Base-by-base conservation (phyloP, 2,797 vertebrate species). In the Amniataba percoides region DNA sequence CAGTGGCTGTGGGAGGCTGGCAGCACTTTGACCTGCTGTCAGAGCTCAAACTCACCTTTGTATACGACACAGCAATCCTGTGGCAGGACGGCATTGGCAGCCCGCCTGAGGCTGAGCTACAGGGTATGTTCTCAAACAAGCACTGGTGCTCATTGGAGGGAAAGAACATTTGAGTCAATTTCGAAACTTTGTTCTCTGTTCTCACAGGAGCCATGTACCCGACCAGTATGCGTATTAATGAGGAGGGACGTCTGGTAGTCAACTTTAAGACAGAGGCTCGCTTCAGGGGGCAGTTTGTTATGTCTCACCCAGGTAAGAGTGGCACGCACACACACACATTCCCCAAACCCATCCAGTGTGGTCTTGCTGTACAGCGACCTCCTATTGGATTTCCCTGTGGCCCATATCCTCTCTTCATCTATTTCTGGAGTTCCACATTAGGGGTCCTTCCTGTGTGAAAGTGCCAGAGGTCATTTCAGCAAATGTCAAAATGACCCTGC, bases 1-100 rank as follows among this genome's bases (percentile, higher is more conserved):
- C 95, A 1, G 95, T 95, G 77, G 95, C 94, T 0, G 87, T 90
- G 36, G 96, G 96, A 15, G 95, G 94, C 77, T 96, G 95, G 96
- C 96, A 96, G 87, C 96, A 96, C 91, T 97, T 97, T 74, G 96
- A 97, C 89, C 89, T 97, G 85, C 95, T 94, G 85, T 96, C 95
- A 0, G 96, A 97, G 83, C 87, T 96, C 62, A 94, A 94, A 57
- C 94, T 96, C 82, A 97, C 96, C 58, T 97, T 96, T 72, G 95
- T 96, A 51, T 97, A 96, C 2, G 94, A 97, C 57, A 97, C 95
- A 0, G 95, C 96, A 58, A 95, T 97, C 81, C 84, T 96, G 55
- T 97, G 96, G 97, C 96, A 96, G 88, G 96, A 97, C 0, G 95
- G 96, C 45, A 94, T 96, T 16, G 95, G 96, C 75, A 97, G 95